A percentile compares a stretch with the other conserved stretches of the same genome.
Conservation (phyloP, 1,140 invertebrate species). For the Temnothorax nylanderi region DNA sequence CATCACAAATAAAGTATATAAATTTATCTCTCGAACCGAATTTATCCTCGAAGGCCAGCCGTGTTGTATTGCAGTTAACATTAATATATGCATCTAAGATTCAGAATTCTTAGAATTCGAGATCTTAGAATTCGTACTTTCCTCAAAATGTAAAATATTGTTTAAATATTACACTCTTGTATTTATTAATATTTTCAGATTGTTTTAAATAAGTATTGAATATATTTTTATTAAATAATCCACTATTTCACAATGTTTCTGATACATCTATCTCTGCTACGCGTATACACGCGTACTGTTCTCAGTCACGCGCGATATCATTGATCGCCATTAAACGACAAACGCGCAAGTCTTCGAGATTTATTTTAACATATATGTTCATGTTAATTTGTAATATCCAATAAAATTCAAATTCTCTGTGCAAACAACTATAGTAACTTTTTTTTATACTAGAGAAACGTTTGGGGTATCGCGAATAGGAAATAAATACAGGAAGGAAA, state of each 20-base stretch:
- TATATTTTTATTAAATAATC: conserved; percentile 1
- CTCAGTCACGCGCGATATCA: conserved; percentile 21
- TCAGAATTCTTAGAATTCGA: neutral
- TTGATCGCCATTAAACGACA: conserved; percentile 22
- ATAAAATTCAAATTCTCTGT: conserved; percentile 10
- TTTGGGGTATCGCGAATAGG: no score
- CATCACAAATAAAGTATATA: conserved; percentile 62
- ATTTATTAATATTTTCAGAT: neutral
- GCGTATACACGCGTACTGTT: neutral
- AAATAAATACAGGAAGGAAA: neutral
- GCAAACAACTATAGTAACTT: neutral
- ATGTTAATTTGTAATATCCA: neutral
- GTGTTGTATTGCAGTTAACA: neutral
- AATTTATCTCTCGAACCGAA: conserved; percentile 45
- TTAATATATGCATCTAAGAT: neutral
- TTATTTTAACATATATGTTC: conserved; percentile 21
- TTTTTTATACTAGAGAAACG: neutral
- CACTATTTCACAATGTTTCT: neutral
- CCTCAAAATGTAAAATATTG: neutral
- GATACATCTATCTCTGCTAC: neutral
- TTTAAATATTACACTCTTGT: neutral
- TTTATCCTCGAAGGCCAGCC: neutral
- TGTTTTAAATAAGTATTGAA: neutral
- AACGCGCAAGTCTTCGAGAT: conserved; percentile 12
- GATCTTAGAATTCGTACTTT: neutral